phyloP scores from a whole-genome alignment of 2,113 vertebrate species.

The Noctilio leporinus region DNA sequence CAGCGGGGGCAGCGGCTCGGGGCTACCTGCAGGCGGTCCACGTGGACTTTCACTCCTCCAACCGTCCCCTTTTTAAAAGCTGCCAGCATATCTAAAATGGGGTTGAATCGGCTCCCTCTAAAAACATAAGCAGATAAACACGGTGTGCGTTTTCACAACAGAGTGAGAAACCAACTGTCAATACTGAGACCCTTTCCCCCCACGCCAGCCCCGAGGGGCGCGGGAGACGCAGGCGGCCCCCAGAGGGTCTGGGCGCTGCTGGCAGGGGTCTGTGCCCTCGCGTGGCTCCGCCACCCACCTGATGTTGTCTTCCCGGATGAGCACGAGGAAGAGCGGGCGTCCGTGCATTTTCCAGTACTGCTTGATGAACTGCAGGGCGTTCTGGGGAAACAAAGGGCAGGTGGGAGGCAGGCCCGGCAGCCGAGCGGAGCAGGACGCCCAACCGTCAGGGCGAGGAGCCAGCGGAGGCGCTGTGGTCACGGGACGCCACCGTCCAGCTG shows the following conservation, averaged over 20 bases:
- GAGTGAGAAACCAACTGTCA: neutral
- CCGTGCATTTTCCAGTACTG: constrained; percentile 98
- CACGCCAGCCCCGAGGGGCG: neutral
- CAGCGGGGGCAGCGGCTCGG: too few species aligned
- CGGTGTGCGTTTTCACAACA: neutral
- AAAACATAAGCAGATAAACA: constrained; percentile 35
- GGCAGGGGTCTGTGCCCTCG: neutral
- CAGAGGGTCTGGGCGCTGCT: neutral
- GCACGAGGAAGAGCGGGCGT: constrained; percentile 93
- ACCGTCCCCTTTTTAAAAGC: constrained; percentile 93
- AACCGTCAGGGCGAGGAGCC: neutral
- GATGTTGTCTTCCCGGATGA: constrained; percentile 98
- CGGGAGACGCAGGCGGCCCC: neutral
- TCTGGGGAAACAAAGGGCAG: constrained; percentile 77
- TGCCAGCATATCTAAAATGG: constrained; percentile 96
- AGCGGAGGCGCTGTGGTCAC: neutral
- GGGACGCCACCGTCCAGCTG: neutral
- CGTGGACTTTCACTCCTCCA: constrained; percentile 96
- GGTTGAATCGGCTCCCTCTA: constrained; percentile 97
- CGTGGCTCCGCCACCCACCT: constrained; percentile 78
- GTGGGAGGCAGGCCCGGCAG: accelerated
- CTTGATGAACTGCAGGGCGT: constrained; percentile 97
- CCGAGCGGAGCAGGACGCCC: neutral
- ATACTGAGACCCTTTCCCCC: neutral
- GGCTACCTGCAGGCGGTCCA: constrained; percentile 94